These are phyloP conservation scores for Meloidogyne hapla DNA, from an alignment of 1,140 invertebrate species.

Conservation along the genomic window DNA sequence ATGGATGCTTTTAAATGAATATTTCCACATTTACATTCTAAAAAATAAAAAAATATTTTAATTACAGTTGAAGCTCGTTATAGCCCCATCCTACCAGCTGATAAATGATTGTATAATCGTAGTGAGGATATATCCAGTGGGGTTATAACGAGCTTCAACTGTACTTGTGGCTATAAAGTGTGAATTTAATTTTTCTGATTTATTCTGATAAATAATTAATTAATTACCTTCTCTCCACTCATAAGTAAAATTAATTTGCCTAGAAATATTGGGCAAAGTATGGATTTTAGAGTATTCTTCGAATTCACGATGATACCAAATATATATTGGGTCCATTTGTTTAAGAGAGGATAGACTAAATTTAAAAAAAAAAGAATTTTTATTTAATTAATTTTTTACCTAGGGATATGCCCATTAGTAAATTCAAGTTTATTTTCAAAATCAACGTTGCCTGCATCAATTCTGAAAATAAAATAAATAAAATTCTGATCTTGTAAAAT, in stretches of 20 bases:
- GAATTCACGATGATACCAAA: constrained; percentile 43
- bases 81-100: too few relatives aligned
- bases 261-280: background rate
- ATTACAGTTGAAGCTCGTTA: too few relatives aligned
- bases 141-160: too few relatives aligned
- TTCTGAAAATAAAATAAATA: background rate
- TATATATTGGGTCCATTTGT: background rate
- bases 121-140: too few relatives aligned
- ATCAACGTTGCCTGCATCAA: background rate
- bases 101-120: too few relatives aligned
- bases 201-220: background rate
- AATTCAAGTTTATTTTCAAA: background rate
- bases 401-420: background rate
- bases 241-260: constrained; percentile 35
- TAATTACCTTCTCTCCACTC: constrained; percentile 36
- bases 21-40: constrained; percentile 39
- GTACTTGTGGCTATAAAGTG: too few relatives aligned
- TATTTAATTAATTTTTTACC: background rate
- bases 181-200: background rate
- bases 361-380: background rate
- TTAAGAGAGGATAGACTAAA: background rate
- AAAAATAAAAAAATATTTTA: too few relatives aligned
- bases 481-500: background rate
- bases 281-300: constrained; percentile 20
- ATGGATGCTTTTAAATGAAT: constrained; percentile 20